Evolutionary conservation across 1,140 invertebrate species (phyloP).

Genomic region (Drosophila arawakana): DNA sequence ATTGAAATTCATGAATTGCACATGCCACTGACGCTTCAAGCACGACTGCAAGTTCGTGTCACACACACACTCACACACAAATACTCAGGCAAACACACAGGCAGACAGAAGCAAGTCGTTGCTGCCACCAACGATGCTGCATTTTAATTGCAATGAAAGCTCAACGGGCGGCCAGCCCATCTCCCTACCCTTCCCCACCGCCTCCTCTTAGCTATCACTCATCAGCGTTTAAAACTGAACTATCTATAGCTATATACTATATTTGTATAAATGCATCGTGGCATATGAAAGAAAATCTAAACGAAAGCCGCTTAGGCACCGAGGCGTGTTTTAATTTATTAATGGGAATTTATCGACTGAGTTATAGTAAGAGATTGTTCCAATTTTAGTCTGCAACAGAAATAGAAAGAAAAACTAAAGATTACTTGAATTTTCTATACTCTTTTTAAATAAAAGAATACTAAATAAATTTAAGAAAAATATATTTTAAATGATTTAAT

Average conservation of each 20-base stretch:
- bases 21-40: slow-evolving; percentile 73
- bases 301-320: slow-evolving; percentile 69
- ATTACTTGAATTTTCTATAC: background rate
- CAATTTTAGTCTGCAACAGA: background rate
- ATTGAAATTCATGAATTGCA: slow-evolving; percentile 82
- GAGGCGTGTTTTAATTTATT: slow-evolving; percentile 79
- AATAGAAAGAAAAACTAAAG: background rate
- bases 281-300: slow-evolving; percentile 49
- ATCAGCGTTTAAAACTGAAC: slow-evolving; percentile 65
- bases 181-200: background rate
- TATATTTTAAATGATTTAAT: too few relatives aligned
- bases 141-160: slow-evolving; percentile 80
- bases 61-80: slow-evolving; percentile 19
- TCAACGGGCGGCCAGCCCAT: slow-evolving; percentile 53
- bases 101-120: background rate
- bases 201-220: background rate
- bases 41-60: slow-evolving; percentile 33
- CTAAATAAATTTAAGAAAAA: too few relatives aligned
- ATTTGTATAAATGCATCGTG: slow-evolving; percentile 6
- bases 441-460: background rate
- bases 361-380: background rate
- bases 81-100: slow-evolving; percentile 23
- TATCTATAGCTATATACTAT: slow-evolving; percentile 1
- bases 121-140: slow-evolving; percentile 52
- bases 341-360: slow-evolving; percentile 72